These are phyloP conservation scores for Cataglyphis altisquamis DNA, from an alignment of 2,888 invertebrate species.

Conservation along the genomic window DNA sequence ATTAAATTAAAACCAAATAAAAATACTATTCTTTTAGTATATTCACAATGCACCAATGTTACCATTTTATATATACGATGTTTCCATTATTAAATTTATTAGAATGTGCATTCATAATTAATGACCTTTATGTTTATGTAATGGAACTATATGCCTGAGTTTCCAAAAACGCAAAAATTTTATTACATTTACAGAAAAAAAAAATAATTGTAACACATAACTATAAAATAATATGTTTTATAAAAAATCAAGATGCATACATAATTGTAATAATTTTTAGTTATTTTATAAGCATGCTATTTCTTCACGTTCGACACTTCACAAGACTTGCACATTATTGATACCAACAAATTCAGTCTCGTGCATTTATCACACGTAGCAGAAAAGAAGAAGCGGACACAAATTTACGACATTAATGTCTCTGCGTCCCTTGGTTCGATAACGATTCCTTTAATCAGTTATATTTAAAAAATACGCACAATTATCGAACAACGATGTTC, in stretches of 20 bases:
- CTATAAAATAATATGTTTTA: neutral
- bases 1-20: neutral
- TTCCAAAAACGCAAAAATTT: neutral
- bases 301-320: conserved; percentile 25
- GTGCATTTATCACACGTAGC: neutral
- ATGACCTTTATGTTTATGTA: neutral
- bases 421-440: neutral
- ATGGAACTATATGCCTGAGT: neutral
- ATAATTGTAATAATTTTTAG: neutral
- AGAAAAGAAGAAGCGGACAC: neutral
- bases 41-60: neutral
- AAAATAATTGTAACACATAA: no score
- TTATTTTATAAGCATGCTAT: neutral
- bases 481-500: neutral
- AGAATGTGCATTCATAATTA: neutral
- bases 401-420: neutral
- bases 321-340: neutral
- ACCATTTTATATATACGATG: neutral
- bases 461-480: neutral
- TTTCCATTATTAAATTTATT: conserved; percentile 12
- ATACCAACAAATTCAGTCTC: neutral
- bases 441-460: neutral
- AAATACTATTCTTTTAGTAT: neutral
- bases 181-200: neutral
- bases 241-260: neutral